phyloP scores from a whole-genome alignment of 2,888 invertebrate species.

The Physocephala rufipes region DNA sequence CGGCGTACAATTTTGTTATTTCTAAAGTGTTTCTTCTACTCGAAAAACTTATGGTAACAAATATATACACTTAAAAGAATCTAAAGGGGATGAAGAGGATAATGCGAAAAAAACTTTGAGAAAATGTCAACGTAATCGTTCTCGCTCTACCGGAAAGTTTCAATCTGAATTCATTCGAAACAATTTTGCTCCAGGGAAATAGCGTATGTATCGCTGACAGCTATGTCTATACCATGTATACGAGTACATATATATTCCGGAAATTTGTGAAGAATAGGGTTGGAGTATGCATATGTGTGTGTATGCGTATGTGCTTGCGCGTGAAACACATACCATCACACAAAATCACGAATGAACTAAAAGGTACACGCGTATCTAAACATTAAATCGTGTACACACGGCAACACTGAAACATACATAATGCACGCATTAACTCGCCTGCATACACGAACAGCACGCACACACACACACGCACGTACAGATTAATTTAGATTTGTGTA shows the following conservation, averaged over 20 bases:
- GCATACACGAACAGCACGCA: too few relatives aligned
- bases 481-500: too few relatives aligned
- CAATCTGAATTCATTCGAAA: background rate
- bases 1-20: too few relatives aligned
- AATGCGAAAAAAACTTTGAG: background rate
- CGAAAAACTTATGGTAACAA: background rate
- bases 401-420: too few relatives aligned
- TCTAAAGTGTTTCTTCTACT: background rate
- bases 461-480: too few relatives aligned
- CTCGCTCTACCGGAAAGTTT: slow-evolving; percentile 8
- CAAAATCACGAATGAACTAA: too few relatives aligned
- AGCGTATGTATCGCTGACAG: background rate
- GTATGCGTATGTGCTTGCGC: background rate
- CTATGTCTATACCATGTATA: background rate
- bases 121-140: slow-evolving; percentile 20
- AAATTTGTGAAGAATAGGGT: background rate
- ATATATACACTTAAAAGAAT: background rate
- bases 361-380: too few relatives aligned
- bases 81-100: background rate
- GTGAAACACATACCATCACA: too few relatives aligned
- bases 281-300: background rate
- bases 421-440: too few relatives aligned
- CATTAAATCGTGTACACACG: too few relatives aligned
- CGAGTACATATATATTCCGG: background rate
- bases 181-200: background rate